Evolutionary conservation across 1,140 invertebrate genomes (phyloP).

Genomic region (Calliphora vicina): DNA sequence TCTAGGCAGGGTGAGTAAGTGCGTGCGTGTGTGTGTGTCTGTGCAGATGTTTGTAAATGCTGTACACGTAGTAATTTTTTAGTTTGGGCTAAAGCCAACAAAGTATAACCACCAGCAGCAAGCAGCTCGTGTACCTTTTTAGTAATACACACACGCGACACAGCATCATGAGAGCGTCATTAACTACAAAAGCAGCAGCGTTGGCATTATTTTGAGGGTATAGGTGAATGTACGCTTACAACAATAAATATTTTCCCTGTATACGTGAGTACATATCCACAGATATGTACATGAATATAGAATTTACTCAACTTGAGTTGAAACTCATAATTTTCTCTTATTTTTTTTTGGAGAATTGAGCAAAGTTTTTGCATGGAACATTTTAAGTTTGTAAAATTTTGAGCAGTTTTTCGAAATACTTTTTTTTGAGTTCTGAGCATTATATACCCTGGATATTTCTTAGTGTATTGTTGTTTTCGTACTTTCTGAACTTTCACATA

Average conservation of each 20-base stretch:
- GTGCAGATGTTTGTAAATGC: neutral
- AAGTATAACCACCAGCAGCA: neutral
- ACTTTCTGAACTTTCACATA: neutral
- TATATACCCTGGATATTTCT: neutral
- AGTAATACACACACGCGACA: neutral
- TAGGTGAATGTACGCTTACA: neutral
- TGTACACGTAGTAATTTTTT: constrained; percentile 23
- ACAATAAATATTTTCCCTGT: neutral
- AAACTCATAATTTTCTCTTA: neutral
- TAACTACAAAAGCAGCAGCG: too few relatives aligned
- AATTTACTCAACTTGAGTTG: neutral
- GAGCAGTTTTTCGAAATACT: neutral
- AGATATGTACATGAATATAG: neutral
- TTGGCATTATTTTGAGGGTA: neutral
- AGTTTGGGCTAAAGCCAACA: constrained; percentile 21
- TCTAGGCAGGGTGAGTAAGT: neutral
- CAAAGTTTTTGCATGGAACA: neutral
- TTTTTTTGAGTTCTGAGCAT: neutral
- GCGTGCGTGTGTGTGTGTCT: neutral
- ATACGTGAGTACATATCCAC: too few relatives aligned
- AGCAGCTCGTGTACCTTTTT: neutral
- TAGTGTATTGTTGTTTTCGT: neutral
- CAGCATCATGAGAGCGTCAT: neutral
- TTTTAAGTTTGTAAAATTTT: neutral
- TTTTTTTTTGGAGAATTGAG: neutral